Evolutionary conservation across 2,113 vertebrate genomes (phyloP), one percentile per base, ranked within the genome.

Genomic region (Columba livia): DNA sequence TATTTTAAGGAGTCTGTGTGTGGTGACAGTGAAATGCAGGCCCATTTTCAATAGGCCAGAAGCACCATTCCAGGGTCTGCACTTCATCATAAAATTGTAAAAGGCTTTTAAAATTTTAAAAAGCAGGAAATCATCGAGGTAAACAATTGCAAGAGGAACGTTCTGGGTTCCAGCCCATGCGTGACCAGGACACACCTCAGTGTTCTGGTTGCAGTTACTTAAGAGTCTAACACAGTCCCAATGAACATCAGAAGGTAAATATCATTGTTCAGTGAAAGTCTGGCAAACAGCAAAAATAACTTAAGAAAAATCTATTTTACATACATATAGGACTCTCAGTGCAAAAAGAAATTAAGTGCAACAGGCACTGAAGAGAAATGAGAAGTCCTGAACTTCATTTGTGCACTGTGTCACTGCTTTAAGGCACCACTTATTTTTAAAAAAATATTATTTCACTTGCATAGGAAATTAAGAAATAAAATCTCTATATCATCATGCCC

Each of bases 381-480:
- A 89, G 93, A 97, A 64, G 19, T 71, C 88, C 74, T 56, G 54
- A 94, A 84, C 19, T 91, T 94, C 60, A 65, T 90, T 90, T 82
- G 31, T 85, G 85, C 53, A 89, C 79, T 44, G 34, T 75, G 86
- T 73, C 29, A 74, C 54, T 50, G 81, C 83, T 96, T 75, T 90
- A 75, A 96, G 92, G 69, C 75, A 97, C 82, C 34, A 75, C 5
- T 89, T 90, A 94, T 58, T 94, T 96, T 94, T 96, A 71, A 31
- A 11, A n/a, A 96, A 80, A 91, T 75, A 88, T 74, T 87, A 17
- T 90, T 91, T 91, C 67, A 89, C 70, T 96, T 84, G 29, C 89
- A 58, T 36, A 89, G 72, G 84, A 93, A 97, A 97, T 96, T 85
- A 97, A 92, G 83, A 94, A 96, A 88, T 48, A 89, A 96, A 96